Base-by-base conservation (phyloP, 2,113 vertebrate genomes). In the Pleuronectes platessa region DNA sequence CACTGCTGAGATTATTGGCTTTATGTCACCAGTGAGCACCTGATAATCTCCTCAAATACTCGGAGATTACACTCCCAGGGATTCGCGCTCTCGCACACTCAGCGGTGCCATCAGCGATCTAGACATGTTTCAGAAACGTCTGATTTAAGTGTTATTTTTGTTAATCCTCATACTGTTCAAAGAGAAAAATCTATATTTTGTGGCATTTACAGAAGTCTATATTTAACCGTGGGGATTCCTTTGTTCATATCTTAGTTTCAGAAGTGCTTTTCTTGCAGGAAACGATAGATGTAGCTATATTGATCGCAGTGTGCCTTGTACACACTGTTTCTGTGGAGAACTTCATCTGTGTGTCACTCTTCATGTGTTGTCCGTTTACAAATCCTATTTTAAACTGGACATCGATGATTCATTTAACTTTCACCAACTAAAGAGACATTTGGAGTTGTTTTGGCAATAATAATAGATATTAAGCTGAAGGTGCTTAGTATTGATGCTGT, bases 241-340 rank as follows among this genome's bases (percentile, higher is more conserved):
- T 88, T 82, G 79, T 83, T 86, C 82, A 61, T 55, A 35, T 83
- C 59, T 76, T 66, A 53, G 82, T 76, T 79, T 88, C 64, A 84
- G 71, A 86, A 89, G 82, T 87, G 88, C 69, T 86, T 82, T 45
- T 58, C 21, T 81, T 84, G 86, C 66, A 82, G 85, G 72, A 78
- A 78, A 81, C 8, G 24, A 79, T 79, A 81, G 71, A 88, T 88
- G 79, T 87, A 85, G 89, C 87, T 85, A 73, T 78, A 70, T 59
- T 66, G 87, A 83, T 85, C 60, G 73, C 84, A 82, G 90, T 84
- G 86, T 92, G 90, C 87, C 91, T 92, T 88, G 71, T 79, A 71
- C 84, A 79, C 83, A 83, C 86, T 89, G 80, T 74, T 62, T 86
- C 76, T 85, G 87, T 83, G 73, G 60, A 81, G 66, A 83, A 80